Conservation (phyloP, 2,888 invertebrate species). For the Bellardia pandia region DNA sequence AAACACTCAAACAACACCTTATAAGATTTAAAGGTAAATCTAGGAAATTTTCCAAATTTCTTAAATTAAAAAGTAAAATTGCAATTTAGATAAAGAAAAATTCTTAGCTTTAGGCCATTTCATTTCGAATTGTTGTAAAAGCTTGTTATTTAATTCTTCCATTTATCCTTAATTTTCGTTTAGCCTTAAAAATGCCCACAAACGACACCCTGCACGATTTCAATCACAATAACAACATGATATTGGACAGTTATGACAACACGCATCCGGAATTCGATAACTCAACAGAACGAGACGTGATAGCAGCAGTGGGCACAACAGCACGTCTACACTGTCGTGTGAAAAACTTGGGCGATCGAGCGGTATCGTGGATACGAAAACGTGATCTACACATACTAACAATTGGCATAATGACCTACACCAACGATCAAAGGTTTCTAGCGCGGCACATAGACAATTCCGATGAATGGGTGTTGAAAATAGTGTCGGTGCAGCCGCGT, state of each 20-base stretch:
- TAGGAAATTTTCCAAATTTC: too few species aligned
- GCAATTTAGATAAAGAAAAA: too few species aligned
- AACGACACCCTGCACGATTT: slow-evolving; percentile 65
- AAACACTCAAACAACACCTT: not conserved
- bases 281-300: slow-evolving; percentile 91
- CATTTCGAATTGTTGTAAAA: not conserved
- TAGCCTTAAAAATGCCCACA: slow-evolving; percentile 68
- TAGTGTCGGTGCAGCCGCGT: slow-evolving; percentile 88
- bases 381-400: slow-evolving; percentile 89
- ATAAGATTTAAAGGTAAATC: too few species aligned
- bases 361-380: slow-evolving; percentile 92
- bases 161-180: not conserved
- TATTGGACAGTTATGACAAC: slow-evolving; percentile 79
- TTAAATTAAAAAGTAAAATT: too few species aligned
- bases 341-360: slow-evolving; percentile 92
- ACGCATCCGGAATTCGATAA: slow-evolving; percentile 92
- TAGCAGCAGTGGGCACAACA: slow-evolving; percentile 93
- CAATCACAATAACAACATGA: slow-evolving; percentile 77
- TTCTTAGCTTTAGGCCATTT: too few species aligned
- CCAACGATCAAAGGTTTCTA: slow-evolving; percentile 90
- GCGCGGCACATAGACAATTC: slow-evolving; percentile 89
- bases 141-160: not conserved
- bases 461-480: slow-evolving; percentile 90
- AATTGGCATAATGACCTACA: slow-evolving; percentile 89
- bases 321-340: slow-evolving; percentile 93